Conservation (phyloP, 2,797 vertebrate genomes). For the Chanos chanos region DNA sequence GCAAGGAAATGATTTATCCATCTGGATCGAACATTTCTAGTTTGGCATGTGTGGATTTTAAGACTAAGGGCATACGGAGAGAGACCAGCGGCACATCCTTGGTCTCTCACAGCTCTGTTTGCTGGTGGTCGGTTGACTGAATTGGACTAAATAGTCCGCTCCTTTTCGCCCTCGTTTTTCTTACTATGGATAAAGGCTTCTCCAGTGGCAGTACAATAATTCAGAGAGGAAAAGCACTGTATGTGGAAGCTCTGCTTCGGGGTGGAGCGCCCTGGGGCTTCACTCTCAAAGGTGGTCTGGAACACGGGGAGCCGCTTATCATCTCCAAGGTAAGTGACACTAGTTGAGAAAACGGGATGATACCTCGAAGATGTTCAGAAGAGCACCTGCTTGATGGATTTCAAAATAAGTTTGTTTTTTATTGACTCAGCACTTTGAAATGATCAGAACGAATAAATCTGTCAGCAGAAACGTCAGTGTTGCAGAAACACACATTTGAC, state of each 20-base stretch:
- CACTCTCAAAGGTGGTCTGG: constrained; percentile 89
- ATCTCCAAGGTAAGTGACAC: constrained; percentile 99
- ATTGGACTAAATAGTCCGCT: constrained; percentile 10
- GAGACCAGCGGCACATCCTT: constrained; percentile 14
- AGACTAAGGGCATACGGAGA: constrained; percentile 15
- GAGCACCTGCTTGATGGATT: too few species aligned
- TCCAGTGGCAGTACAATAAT: constrained; percentile 39
- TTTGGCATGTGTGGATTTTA: constrained; percentile 13
- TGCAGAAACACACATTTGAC: too few species aligned
- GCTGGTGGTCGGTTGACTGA: constrained; percentile 4
- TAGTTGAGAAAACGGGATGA: too few species aligned
- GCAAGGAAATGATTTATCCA: constrained; percentile 43
- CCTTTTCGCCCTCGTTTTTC: neutral
- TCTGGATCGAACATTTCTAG: constrained; percentile 16
- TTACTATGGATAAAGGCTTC: constrained; percentile 44
- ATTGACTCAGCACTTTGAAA: too few species aligned
- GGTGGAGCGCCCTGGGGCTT: constrained; percentile 96
- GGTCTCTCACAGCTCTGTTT: constrained; percentile 7
- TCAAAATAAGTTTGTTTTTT: too few species aligned
- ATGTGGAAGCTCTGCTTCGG: constrained; percentile 81
- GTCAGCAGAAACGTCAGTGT: too few species aligned
- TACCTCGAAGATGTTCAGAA: too few species aligned
- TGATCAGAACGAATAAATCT: too few species aligned
- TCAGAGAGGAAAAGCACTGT: constrained; percentile 65
- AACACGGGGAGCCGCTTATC: constrained; percentile 83